phyloP scores from a whole-genome alignment of 2,888 invertebrate species.

The Tethea ocularis region DNA sequence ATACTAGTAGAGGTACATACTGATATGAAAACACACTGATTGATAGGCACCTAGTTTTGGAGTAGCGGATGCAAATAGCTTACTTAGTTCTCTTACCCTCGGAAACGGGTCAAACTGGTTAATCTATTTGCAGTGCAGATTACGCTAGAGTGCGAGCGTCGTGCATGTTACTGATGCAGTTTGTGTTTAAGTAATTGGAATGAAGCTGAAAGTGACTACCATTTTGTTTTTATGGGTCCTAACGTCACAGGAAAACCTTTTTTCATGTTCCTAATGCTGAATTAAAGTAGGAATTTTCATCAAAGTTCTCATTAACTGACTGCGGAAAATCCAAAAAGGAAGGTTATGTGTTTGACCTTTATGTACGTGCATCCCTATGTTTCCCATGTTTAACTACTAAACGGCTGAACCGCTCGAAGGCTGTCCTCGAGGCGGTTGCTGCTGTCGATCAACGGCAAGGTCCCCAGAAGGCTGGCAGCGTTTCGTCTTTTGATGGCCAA shows the following conservation, averaged over 20 bases:
- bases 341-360: too few species aligned
- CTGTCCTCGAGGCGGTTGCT: too few species aligned
- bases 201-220: background rate
- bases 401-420: too few species aligned
- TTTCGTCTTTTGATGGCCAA: too few species aligned
- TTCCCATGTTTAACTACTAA: too few species aligned
- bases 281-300: too few species aligned
- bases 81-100: background rate
- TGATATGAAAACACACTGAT: background rate
- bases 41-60: background rate
- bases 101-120: conserved; percentile 1
- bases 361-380: too few species aligned
- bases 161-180: background rate
- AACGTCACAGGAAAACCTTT: background rate
- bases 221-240: background rate
- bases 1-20: background rate
- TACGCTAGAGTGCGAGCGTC: background rate
- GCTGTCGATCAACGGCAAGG: too few species aligned
- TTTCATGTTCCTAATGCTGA: too few species aligned
- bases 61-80: background rate
- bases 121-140: background rate
- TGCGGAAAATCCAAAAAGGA: too few species aligned
- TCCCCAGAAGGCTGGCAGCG: too few species aligned
- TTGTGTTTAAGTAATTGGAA: background rate
- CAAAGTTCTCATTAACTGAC: too few species aligned